A percentile compares a stretch with the other conserved stretches of the same genome.
Evolutionary conservation across 2,888 invertebrate genomes (phyloP).

Genomic region (Hololepta plana): DNA sequence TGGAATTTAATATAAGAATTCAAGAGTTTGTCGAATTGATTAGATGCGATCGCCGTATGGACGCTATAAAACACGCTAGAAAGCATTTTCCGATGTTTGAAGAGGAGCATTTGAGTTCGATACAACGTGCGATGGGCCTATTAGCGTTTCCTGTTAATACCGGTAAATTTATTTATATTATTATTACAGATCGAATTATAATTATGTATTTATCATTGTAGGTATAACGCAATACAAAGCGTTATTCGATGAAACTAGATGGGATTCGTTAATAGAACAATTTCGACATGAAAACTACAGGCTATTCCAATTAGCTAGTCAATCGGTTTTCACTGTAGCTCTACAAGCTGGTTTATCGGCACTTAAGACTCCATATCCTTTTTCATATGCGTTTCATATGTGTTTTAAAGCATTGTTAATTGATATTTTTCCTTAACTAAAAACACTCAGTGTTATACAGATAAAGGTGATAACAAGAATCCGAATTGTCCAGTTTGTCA

Average conservation of each 20-base stretch:
- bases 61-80: conserved; percentile 88
- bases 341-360: conserved; percentile 89
- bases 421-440: too few relatives aligned
- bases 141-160: conserved; percentile 81
- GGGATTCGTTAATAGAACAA: conserved; percentile 71
- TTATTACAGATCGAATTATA: not conserved
- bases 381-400: too few relatives aligned
- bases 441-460: conserved; percentile 48
- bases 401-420: too few relatives aligned
- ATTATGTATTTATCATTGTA: conserved; percentile 13
- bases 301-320: conserved; percentile 80
- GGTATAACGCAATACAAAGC: conserved; percentile 52
- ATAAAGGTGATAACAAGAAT: conserved; percentile 44
- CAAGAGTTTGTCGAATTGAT: conserved; percentile 93
- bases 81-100: conserved; percentile 81
- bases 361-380: conserved; percentile 80
- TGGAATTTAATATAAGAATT: conserved; percentile 87
- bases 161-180: conserved; percentile 23
- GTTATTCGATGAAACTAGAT: conserved; percentile 47
- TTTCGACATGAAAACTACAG: conserved; percentile 90
- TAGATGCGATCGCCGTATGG: conserved; percentile 65
- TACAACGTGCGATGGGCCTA: conserved; percentile 90
- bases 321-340: conserved; percentile 81
- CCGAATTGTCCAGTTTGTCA: conserved; percentile 87
- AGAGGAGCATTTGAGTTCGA: conserved; percentile 68